A percentile compares a stretch with the other conserved stretches of the same genome.
These are phyloP conservation scores for Periophthalmus magnuspinnatus DNA, from an alignment of 2,797 vertebrate genomes.

Conservation along the genomic window DNA sequence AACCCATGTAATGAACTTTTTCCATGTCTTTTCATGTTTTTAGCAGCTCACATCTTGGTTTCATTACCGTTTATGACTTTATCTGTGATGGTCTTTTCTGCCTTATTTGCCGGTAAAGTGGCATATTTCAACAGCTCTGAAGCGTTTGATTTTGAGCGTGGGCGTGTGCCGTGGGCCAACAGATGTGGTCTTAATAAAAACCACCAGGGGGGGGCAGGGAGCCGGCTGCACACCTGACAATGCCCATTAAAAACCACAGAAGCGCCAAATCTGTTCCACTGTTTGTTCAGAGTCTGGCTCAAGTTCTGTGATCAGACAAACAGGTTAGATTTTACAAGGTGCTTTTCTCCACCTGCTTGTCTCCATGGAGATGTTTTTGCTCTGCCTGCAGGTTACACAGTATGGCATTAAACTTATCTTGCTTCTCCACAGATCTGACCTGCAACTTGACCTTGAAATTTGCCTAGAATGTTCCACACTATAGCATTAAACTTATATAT, in stretches of 20 bases:
- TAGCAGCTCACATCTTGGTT: not conserved
- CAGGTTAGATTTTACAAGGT: too few species aligned
- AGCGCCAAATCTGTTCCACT: not conserved
- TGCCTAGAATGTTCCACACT: too few species aligned
- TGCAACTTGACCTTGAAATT: too few species aligned
- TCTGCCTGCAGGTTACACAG: too few species aligned
- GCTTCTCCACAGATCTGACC: too few species aligned
- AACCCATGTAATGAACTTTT: not conserved
- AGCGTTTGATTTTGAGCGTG: constrained; percentile 23
- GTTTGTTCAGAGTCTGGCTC: not conserved
- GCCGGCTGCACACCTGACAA: constrained; percentile 36
- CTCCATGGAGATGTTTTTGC: too few species aligned
- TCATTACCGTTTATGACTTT: constrained; percentile 24
- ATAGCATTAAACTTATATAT: too few species aligned
- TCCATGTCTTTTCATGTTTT: not conserved
- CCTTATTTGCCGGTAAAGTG: constrained; percentile 30
- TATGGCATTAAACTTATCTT: too few species aligned
- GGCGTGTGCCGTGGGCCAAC: constrained; percentile 29
- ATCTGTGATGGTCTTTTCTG: constrained; percentile 27
- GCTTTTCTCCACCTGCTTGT: too few species aligned
- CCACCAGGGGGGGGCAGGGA: constrained; percentile 30
- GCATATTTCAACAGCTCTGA: constrained; percentile 21
- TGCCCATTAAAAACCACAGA: not conserved
- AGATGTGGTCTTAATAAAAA: constrained; percentile 57
- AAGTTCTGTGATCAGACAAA: not conserved